Conservation (phyloP, 2,888 invertebrate species). For the Caenorhabditis sp. region DNA sequence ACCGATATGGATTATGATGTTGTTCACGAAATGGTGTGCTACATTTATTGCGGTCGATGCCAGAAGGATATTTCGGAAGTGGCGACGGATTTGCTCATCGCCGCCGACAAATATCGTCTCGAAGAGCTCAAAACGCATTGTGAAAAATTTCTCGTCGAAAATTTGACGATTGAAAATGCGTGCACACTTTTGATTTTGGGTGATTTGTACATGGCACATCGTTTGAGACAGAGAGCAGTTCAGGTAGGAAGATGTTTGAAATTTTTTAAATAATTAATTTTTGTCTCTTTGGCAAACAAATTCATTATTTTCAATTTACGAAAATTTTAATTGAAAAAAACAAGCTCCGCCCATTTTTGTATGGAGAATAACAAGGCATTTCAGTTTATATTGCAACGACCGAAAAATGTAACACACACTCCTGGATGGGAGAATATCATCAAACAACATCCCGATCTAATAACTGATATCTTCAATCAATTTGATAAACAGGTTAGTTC, state of each 20-base stretch:
- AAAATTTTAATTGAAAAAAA: too few relatives aligned
- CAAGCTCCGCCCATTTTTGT: too few relatives aligned
- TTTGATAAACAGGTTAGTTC: conserved; percentile 37
- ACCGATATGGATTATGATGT: conserved; percentile 69
- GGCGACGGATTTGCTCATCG: conserved; percentile 68
- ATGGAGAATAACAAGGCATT: too few relatives aligned
- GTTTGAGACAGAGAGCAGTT: conserved; percentile 59
- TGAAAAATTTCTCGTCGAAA: conserved; percentile 59
- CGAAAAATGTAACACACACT: conserved; percentile 57
- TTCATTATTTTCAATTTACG: too few relatives aligned
- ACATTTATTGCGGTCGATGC: conserved; percentile 68
- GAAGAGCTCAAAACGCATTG: conserved; percentile 66
- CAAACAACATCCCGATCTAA: conserved; percentile 62
- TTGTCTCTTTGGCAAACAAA: too few relatives aligned
- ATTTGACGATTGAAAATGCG: conserved; percentile 64
- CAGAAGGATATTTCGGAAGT: conserved; percentile 66
- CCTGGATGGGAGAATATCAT: conserved; percentile 58
- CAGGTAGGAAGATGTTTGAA: conserved; percentile 38
- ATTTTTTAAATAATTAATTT: too few relatives aligned
- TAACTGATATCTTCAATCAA: conserved; percentile 65
- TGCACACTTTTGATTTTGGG: conserved; percentile 68
- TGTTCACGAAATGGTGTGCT: conserved; percentile 69
- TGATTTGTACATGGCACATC: conserved; percentile 63
- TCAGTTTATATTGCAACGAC: conserved; percentile 66
- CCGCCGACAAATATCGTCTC: conserved; percentile 69